Conservation (phyloP, 2,113 vertebrate species). For the Otolemur garnettii region DNA sequence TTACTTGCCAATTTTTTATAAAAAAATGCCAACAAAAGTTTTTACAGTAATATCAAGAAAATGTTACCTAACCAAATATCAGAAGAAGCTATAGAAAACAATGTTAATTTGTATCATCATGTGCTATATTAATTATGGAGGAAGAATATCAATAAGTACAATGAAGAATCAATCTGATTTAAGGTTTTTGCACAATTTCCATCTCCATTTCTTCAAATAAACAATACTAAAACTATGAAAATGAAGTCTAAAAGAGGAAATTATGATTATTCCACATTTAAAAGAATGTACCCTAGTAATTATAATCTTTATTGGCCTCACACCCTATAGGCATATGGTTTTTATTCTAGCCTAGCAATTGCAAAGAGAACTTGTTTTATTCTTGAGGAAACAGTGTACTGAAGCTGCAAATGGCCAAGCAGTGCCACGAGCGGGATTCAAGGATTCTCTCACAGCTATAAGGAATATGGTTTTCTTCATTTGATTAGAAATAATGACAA, state of each 20-base stretch:
- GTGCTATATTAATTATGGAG: slow-evolving; percentile 74
- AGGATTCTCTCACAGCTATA: slow-evolving; percentile 2
- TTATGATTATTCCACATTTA: slow-evolving; percentile 63
- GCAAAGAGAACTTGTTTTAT: neutral
- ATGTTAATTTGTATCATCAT: slow-evolving; percentile 65
- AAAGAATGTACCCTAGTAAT: slow-evolving; percentile 68
- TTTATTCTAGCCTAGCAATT: slow-evolving; percentile 48
- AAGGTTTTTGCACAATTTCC: slow-evolving; percentile 67
- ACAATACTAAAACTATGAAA: slow-evolving; percentile 49
- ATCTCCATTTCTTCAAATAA: slow-evolving; percentile 65
- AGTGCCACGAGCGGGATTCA: neutral
- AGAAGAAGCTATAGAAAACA: slow-evolving; percentile 59
- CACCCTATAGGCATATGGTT: slow-evolving; percentile 58
- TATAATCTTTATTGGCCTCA: slow-evolving; percentile 59
- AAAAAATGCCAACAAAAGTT: slow-evolving; percentile 57
- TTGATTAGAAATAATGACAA: slow-evolving; percentile 26
- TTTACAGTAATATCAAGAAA: slow-evolving; percentile 22
- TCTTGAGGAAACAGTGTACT: neutral
- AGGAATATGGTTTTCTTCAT: neutral
- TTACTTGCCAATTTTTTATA: slow-evolving; percentile 65
- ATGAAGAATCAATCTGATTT: slow-evolving; percentile 76
- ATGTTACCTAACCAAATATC: slow-evolving; percentile 71
- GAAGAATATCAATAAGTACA: slow-evolving; percentile 66
- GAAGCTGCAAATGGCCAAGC: neutral
- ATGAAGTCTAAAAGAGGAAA: slow-evolving; percentile 70